phyloP scores from a whole-genome alignment of 2,797 vertebrate genomes.

The Rhinichthys osculus region DNA sequence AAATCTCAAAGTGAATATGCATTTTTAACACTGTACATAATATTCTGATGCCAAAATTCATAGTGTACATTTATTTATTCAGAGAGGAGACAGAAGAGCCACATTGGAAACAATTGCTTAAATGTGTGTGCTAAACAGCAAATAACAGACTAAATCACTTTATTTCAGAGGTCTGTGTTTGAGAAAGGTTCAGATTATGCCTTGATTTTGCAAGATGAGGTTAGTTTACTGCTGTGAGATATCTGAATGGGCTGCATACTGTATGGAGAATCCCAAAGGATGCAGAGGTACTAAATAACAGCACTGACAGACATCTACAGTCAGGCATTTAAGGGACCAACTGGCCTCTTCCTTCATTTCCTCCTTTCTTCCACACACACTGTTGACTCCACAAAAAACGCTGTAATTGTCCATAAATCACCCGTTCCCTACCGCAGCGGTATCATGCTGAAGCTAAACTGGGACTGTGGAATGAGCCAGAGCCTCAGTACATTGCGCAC shows the following conservation, averaged over 20 bases:
- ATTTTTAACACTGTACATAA: background rate
- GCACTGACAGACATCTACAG: conserved; percentile 16
- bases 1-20: background rate
- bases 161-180: background rate
- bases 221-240: background rate
- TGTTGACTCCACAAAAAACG: conserved; percentile 27
- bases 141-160: background rate
- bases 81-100: background rate
- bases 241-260: background rate
- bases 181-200: background rate
- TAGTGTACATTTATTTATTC: background rate
- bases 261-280: background rate
- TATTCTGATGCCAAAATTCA: background rate
- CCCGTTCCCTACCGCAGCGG: background rate
- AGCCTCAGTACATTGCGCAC: background rate
- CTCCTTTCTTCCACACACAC: conserved; percentile 1
- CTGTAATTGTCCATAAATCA: conserved; percentile 49
- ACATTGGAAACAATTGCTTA: background rate
- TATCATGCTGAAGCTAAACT: conserved; percentile 4
- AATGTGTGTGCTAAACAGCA: background rate
- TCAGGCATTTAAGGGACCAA: background rate
- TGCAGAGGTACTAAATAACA: conserved; percentile 20
- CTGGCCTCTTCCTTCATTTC: conserved; percentile 5
- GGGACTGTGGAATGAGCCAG: conserved; percentile 1
- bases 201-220: background rate